Base-by-base conservation (phyloP, 2,113 vertebrate species). In the Myodes glareolus region DNA sequence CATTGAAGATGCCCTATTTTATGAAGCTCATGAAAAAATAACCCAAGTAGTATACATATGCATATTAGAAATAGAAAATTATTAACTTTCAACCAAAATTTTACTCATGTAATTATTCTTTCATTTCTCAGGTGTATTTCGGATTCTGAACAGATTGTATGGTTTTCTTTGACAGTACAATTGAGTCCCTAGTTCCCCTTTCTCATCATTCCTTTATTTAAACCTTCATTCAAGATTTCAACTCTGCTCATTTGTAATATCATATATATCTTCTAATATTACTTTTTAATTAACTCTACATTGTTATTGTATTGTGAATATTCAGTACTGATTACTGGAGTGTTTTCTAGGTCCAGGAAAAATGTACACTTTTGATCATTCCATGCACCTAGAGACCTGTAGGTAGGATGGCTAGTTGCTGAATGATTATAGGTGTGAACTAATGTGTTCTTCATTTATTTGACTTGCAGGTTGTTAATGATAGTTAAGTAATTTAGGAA, bases 401-500 rank as follows among this genome's bases (percentile, higher is more conserved):
- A 76, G 36, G 47, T 58, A 80, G 6, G 25, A 55, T 7, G n/a
- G 52, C 10, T 36, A 52, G 73, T 63, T 58, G 61, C 72, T 85
- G 90, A 85, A 88, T 94, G 63, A 90, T 50, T 36, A 25, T 72
- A 42, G 7, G 21, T 87, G 27, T 92, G 12, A 13, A 55, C 21
- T 88, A 47, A 68, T 39, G 76, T 91, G 1, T 68, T 91, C 42
- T 95, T 82, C 42, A 77, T 91, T 81, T 92, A 76, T 93, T 94
- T 94, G 63, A 50, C 50, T 72, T 50, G 11, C 12, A 91, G 45
- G 31, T 90, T 90, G 39, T 63, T 93, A 95, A 90, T 90, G 61
- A 80, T 27, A 81, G 50, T 52, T 92, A 95, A 96, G 31, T 77
- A 61, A 94, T 81, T 96, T 45, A 88, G n/a, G 75, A 96, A 96